Evolutionary conservation across 1,140 invertebrate species (phyloP), one percentile per base, ranked within the genome.

Genomic region (Heliconius hermathena): DNA sequence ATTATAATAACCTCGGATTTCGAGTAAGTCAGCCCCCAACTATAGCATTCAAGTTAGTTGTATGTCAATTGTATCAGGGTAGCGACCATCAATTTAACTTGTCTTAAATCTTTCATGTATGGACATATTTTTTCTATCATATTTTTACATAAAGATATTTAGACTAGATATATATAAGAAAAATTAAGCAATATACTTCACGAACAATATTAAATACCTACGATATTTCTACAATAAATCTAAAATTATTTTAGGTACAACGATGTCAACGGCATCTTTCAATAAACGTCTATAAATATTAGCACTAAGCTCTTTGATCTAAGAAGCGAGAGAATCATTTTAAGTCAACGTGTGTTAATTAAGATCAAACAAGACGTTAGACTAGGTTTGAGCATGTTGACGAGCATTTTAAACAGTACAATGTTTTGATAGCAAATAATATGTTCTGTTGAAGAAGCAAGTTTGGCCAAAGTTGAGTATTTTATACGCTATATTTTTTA

Each of bases 201-300:
- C 3, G 0, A 46, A 16, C 13, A 3, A 46, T 46, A 46, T 16
- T 46, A 46, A 5, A 46, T 46, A 46, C 41, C 13, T 46, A 16
- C 3, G 0, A 46, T 46, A 46, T 5, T 46, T 46, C 13, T 52
- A 52, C 1, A 52, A 52, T 52, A 8, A 52, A 52, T 52, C 8
- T 4, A 20, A 76, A 71, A 54, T 79, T 79, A 74, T 52, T 71
- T 52, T 36, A 60, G 66, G 9, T 66, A 29, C 8, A 16, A 22
- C 11, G 33, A 73, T 83, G 82, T 76, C 82, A 83, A 83, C 74
- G 82, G 89, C 90, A 91, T 90, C 90, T 91, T 93, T 92, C 87
- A 88, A 89, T 91, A 88, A 83, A 89, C 82, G 80, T 83, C 79
- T 60, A 89, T 87, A 91, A 92, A 91, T 91, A 92, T 93, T 90